phyloP scores from a whole-genome alignment of 2,797 vertebrate species.

The Crocodylus rhombifer region DNA sequence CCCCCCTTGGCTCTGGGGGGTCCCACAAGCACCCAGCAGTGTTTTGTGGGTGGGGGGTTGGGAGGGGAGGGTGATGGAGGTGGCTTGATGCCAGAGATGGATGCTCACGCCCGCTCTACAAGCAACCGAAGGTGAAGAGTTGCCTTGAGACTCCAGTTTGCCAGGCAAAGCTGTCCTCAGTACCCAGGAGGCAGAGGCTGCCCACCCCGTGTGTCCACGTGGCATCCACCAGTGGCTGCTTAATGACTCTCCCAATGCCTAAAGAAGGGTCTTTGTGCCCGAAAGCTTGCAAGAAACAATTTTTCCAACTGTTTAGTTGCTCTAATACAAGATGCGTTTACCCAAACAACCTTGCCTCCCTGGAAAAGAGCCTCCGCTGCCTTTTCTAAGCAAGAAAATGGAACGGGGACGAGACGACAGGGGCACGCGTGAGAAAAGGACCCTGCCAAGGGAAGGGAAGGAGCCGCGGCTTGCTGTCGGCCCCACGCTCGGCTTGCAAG shows the following conservation, averaged over 20 bases:
- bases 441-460: background rate
- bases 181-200: background rate
- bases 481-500: background rate
- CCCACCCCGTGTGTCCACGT: accelerated
- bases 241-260: background rate
- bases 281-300: no score
- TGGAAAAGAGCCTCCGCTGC: background rate
- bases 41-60: no score
- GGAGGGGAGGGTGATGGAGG: background rate
- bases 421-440: background rate
- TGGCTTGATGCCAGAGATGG: background rate
- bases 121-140: no score
- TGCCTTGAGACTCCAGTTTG: background rate
- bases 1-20: background rate
- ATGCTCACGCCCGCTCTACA: accelerated
- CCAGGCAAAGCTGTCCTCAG: accelerated
- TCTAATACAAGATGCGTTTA: no score
- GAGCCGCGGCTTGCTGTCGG: background rate
- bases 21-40: no score
- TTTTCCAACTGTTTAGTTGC: no score
- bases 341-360: no score
- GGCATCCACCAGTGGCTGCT: background rate
- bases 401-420: background rate
- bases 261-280: accelerated
- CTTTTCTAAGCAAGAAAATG: background rate